Base-by-base conservation (phyloP, 2,888 invertebrate species). In the Trachelus tabidus region DNA sequence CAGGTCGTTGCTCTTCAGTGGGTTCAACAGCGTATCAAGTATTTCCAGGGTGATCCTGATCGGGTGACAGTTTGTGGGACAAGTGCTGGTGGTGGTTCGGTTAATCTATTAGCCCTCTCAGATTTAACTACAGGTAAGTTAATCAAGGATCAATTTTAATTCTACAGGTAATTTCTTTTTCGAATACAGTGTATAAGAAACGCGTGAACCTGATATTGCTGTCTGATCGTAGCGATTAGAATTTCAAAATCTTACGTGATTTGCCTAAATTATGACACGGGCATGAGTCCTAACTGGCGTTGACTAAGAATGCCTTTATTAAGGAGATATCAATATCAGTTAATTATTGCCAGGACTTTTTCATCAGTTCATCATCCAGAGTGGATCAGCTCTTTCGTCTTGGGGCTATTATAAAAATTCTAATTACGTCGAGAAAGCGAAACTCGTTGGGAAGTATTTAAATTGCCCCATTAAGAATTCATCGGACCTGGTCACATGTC, bases 11-110 rank as follows among this genome's bases (percentile, higher is more conserved):
- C 84, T 1, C 77, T 86, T 12, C 74, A 80, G 34, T 87, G 87
- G 87, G 78, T 87, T 12, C 81, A 80, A 37, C 37, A 79, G 3
- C 81, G 86, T 69, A 84, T 87, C 33, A 3, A 12, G 34, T 23
- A 31, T 1, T 85, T 87, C 75, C 84, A 84, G 3, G 86, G 87
- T 11, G 76, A 86, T 78, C 81, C 84, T 1, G 23, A 77, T 0
- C 81, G 76, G 73, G 83, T 87, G 0, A 87, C 87, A 30, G 30
- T 87, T 31, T 77, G 81, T 15, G 85, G 80, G n/a, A 77, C 83
- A 30, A 85, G 84, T 77, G 81, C 84, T 2, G 85, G 85, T 11
- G 76, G 81, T 73, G 81, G 79, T 23, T 81, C 82, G 76, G 83
- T 84, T 30, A 84, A 82, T 80, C 79, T 81, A 33, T 84, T 83